Evolutionary conservation across 2,113 vertebrate genomes (phyloP).

Genomic region (Corvus moneduloides): DNA sequence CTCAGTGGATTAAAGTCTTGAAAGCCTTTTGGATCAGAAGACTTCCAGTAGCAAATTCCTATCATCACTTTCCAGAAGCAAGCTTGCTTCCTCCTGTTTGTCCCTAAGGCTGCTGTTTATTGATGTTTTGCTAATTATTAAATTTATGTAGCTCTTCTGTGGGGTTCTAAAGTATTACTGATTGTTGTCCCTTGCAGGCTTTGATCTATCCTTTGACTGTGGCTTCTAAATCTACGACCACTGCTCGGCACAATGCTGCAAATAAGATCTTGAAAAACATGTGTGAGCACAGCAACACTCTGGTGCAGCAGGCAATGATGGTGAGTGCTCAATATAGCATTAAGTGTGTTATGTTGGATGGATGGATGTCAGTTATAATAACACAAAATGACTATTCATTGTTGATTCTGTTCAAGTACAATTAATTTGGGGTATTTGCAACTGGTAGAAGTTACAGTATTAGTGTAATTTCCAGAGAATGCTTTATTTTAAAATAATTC

Average conservation of each 20-base stretch:
- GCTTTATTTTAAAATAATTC: background rate
- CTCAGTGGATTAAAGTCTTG: background rate
- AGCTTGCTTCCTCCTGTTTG: background rate
- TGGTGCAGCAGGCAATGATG: slow-evolving; percentile 99
- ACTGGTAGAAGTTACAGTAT: background rate
- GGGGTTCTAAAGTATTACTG: background rate
- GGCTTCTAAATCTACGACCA: slow-evolving; percentile 98
- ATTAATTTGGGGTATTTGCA: background rate
- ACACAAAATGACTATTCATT: background rate
- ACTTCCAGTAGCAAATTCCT: background rate
- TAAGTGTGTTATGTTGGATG: background rate
- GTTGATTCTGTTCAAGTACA: background rate
- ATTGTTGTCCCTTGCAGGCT: slow-evolving; percentile 75
- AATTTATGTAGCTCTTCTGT: background rate
- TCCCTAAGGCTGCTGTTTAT: background rate
- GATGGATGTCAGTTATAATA: background rate
- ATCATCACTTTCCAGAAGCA: background rate
- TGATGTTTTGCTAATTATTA: background rate
- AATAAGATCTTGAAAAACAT: slow-evolving; percentile 99
- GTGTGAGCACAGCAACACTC: slow-evolving; percentile 97
- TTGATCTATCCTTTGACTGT: slow-evolving; percentile 97
- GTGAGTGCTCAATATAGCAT: slow-evolving; percentile 67
- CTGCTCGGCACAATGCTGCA: slow-evolving; percentile 93
- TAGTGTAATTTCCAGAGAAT: background rate
- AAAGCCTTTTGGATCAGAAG: background rate